Conservation (phyloP, 2,797 vertebrate genomes). For the Pelodytes ibericus region DNA sequence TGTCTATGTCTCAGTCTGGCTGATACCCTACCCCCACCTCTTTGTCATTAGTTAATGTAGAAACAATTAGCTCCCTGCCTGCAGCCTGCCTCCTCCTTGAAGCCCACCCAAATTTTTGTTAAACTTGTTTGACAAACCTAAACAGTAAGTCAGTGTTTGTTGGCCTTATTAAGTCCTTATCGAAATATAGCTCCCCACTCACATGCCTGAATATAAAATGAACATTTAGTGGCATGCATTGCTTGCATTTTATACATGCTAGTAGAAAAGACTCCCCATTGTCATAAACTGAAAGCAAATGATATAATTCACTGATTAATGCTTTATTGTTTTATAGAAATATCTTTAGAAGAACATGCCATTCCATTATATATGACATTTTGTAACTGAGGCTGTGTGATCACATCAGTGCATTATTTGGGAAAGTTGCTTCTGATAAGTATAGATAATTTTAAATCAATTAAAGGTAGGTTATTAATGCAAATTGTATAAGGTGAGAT, state of each 20-base stretch:
- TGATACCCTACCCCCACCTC: not conserved
- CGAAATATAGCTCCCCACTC: not conserved
- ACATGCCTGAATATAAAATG: constrained; percentile 2
- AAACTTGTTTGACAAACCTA: not conserved
- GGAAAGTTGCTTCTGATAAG: no score
- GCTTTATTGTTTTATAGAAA: no score
- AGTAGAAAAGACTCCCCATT: not conserved
- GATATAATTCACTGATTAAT: no score
- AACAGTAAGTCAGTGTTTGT: not conserved
- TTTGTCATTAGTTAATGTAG: constrained; percentile 11
- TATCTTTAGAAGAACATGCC: no score
- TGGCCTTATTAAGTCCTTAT: not conserved
- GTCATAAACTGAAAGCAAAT: not conserved
- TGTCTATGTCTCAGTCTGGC: not conserved
- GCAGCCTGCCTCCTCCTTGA: not conserved
- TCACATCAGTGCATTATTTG: no score
- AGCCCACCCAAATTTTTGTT: not conserved
- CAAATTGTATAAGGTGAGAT: no score
- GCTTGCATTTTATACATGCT: no score
- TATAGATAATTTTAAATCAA: no score
- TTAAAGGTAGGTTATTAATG: no score
- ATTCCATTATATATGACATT: no score
- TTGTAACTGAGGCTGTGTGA: no score
- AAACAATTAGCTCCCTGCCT: not conserved
- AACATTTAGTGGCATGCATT: not conserved